Conservation (phyloP, 2,888 invertebrate genomes). For the Stegophylla sp. region DNA sequence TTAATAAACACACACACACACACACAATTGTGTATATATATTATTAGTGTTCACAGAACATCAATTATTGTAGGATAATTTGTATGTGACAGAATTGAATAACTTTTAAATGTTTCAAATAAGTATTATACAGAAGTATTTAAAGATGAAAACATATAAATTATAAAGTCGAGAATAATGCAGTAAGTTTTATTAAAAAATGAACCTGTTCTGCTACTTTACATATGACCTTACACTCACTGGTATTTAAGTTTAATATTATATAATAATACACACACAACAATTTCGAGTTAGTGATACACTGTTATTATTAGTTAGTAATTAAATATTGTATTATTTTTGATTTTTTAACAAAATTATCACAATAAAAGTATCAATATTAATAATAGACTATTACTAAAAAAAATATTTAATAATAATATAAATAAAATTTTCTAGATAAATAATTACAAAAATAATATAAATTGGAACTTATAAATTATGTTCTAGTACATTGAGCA, state of each 20-base stretch:
- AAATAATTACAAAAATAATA: conserved; percentile 23
- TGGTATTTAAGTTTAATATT: conserved; percentile 7
- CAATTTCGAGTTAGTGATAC: conserved; percentile 22
- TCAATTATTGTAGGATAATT: conserved; percentile 46
- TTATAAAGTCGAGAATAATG: conserved; percentile 32
- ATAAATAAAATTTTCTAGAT: conserved; percentile 29
- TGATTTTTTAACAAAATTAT: conserved; percentile 47
- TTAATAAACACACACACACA: not conserved
- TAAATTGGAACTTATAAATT: not conserved
- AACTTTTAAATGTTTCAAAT: conserved; percentile 29
- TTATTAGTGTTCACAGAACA: conserved; percentile 23
- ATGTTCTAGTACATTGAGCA: conserved; percentile 29
- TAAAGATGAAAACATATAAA: conserved; percentile 36
- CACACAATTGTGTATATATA: conserved; percentile 5
- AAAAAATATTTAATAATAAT: conserved; percentile 36
- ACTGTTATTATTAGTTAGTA: not conserved
- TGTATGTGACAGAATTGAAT: conserved; percentile 45
- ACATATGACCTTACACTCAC: conserved; percentile 32
- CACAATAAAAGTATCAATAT: conserved; percentile 32
- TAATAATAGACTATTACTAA: conserved; percentile 5
- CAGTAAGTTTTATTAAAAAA: conserved; percentile 44
- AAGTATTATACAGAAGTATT: conserved; percentile 36
- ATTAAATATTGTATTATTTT: conserved; percentile 25
- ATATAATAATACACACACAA: too few relatives aligned
- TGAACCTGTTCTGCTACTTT: conserved; percentile 53